phyloP scores from a whole-genome alignment of 2,113 vertebrate genomes.

The Brachyistius frenatus region DNA sequence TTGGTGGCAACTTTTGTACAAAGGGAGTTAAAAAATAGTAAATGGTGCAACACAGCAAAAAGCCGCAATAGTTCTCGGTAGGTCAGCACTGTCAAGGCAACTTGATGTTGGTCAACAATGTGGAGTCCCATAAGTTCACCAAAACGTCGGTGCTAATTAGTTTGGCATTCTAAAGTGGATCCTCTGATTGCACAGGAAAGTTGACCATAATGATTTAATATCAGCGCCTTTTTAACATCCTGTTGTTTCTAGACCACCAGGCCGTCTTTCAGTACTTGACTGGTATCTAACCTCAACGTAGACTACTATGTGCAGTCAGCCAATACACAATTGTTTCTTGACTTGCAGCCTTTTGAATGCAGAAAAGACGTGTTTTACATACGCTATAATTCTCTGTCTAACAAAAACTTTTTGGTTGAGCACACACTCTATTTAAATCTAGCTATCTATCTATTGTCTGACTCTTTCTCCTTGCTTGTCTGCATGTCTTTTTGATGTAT shows the following conservation, averaged over 20 bases:
- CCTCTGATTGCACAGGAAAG: no score
- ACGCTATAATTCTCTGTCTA: neutral
- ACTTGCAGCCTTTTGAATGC: neutral
- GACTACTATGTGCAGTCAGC: neutral
- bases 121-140: no score
- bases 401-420: neutral
- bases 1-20: no score
- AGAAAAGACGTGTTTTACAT: neutral
- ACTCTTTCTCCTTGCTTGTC: conserved; percentile 11
- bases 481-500: conserved; percentile 16
- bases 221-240: neutral
- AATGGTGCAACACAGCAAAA: no score
- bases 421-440: conserved; percentile 2
- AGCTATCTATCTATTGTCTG: conserved; percentile 12
- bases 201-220: neutral
- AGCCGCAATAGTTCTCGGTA: no score
- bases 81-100: no score
- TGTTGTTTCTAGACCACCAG: neutral
- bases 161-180: no score
- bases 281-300: neutral
- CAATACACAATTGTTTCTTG: neutral
- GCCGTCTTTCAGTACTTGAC: neutral
- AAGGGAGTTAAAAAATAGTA: no score
- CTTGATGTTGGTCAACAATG: no score
- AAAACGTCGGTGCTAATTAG: no score